A percentile compares a stretch with the other conserved stretches of the same genome.
phyloP scores from a whole-genome alignment of 30 jellyfish, hydroid and myxozoan species.

The Sanderia malayensis region DNA sequence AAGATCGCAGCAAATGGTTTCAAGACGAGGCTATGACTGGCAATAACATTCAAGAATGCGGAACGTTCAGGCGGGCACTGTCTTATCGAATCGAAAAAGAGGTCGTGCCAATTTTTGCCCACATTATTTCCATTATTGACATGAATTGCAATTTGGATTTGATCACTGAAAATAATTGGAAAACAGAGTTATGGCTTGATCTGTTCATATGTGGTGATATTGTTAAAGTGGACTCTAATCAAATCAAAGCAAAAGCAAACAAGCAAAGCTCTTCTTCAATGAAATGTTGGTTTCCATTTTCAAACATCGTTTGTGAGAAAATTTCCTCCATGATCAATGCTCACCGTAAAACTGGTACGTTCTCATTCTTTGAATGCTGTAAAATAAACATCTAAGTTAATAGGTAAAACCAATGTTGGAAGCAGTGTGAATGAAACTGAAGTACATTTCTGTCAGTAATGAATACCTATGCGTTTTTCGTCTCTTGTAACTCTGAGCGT shows the following conservation, averaged over 20 bases:
- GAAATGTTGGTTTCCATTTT: slow-evolving; percentile 41
- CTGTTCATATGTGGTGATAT: slow-evolving; percentile 25
- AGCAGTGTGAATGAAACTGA: too few species aligned
- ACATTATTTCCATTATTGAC: slow-evolving; percentile 39
- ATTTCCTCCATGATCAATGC: slow-evolving; percentile 13
- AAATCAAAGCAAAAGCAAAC: not conserved
- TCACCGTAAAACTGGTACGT: slow-evolving; percentile 26
- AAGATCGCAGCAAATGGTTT: slow-evolving; percentile 35
- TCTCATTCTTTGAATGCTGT: too few species aligned
- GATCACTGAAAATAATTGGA: slow-evolving; percentile 20
- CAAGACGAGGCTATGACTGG: slow-evolving; percentile 69
- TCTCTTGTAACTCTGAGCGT: too few species aligned
- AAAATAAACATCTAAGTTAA: too few species aligned
- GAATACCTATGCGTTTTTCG: too few species aligned
- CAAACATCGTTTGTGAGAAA: slow-evolving; percentile 23
- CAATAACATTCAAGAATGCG: slow-evolving; percentile 60
- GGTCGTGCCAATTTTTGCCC: slow-evolving; percentile 45
- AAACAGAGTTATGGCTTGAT: slow-evolving; percentile 22
- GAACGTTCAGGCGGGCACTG: slow-evolving; percentile 80
- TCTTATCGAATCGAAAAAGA: slow-evolving; percentile 55
- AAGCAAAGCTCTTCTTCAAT: not conserved
- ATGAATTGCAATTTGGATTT: slow-evolving; percentile 38
- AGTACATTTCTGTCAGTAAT: too few species aligned
- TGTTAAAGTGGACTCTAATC: not conserved
- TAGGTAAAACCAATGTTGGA: too few species aligned